Conservation (phyloP, 2,113 vertebrate genomes). For the Microtus pennsylvanicus region DNA sequence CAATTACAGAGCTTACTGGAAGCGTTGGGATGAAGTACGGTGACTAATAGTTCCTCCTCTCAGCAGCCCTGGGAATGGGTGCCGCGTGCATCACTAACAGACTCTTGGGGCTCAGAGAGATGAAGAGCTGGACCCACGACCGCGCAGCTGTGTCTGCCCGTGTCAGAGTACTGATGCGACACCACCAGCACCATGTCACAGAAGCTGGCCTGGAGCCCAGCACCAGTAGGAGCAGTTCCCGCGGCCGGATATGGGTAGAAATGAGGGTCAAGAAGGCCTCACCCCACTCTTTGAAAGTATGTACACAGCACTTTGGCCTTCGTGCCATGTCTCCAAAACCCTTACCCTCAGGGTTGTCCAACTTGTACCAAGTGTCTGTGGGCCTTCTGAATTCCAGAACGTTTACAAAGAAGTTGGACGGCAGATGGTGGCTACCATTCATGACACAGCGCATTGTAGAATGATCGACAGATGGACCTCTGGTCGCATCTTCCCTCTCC, state of each 20-base stretch:
- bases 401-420: constrained; percentile 26
- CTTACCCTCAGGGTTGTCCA: background rate
- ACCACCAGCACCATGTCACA: background rate
- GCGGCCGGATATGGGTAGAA: background rate
- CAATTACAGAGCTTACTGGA: constrained; percentile 25
- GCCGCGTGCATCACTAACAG: background rate
- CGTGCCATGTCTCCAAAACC: background rate
- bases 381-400: constrained; percentile 44
- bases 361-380: background rate
- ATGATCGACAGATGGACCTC: background rate
- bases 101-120: background rate
- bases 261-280: background rate
- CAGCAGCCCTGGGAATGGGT: background rate
- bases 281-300: background rate
- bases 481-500: background rate
- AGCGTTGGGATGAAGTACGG: background rate
- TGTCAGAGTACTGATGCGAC: background rate
- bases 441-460: background rate
- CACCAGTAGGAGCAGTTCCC: background rate
- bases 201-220: background rate
- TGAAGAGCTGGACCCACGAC: background rate
- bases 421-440: background rate
- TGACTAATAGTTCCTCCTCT: constrained; percentile 7
- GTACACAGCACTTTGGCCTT: background rate
- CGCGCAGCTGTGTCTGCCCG: background rate